Evolutionary conservation across 2,113 vertebrate species (phyloP), one percentile per base, ranked within the genome.

Genomic region (Notothenia rossii): DNA sequence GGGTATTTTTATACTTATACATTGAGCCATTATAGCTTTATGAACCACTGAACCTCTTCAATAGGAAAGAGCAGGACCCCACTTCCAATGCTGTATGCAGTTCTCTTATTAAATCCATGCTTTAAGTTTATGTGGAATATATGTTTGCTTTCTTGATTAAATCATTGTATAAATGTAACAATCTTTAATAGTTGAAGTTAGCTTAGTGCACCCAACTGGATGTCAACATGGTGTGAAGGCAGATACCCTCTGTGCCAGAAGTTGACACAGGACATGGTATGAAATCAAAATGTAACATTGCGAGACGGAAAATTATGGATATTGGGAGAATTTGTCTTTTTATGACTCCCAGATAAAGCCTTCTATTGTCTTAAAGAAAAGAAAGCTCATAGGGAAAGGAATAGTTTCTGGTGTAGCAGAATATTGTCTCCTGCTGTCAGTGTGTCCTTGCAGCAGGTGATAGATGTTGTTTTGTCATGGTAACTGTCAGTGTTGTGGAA

Each of bases 381-480:
- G 7, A 55, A 14, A 33, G 7, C 66, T 8, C 5, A 8, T 15
- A 60, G 33, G 29, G 55, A 60, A 61, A 55, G 64, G 11, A 53
- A 25, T 18, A 4, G 18, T 8, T 11, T n/a, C 40, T 50, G n/a
- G 29, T 58, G 29, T 20, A 25, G 45, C 17, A 17, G 49, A 49
- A 58, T 13, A 45, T 48, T 2, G 29, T 71, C 54, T 62, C 65
- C 51, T 33, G 70, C 74, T 29, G 29, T 74, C 77, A n/a, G 64
- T 46, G 66, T 79, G 72, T 68, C 69, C 29, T 67, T 4, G 12
- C 43, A 63, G 58, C 29, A 74, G 75, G 51, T 6, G 60, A 72
- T 75, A 5, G 36, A 75, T 79, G 17, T 70, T 43, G 46, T 80
- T 82, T 82, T 72, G 76, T 89, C 79, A 65, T 62, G 70, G 74